phyloP scores from a whole-genome alignment of 2,113 vertebrate species.

The Chaetorhynchus papuensis region DNA sequence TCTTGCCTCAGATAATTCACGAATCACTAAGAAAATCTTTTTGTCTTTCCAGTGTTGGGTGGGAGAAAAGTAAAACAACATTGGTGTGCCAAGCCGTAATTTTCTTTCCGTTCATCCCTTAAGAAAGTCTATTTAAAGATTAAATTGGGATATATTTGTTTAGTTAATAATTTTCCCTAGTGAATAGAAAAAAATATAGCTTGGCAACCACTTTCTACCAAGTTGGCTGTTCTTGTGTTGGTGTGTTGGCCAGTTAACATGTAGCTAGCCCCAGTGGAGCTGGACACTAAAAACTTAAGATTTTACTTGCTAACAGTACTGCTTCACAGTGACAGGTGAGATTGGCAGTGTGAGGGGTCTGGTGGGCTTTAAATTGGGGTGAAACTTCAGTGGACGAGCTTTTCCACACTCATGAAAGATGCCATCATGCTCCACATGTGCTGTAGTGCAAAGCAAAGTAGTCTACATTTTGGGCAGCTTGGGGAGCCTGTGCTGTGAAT shows the following conservation, averaged over 20 bases:
- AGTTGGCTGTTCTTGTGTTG: not conserved
- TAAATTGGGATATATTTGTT: not conserved
- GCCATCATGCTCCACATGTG: rapidly evolving
- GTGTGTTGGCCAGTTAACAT: not conserved
- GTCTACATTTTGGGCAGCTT: not conserved
- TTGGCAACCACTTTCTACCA: not conserved
- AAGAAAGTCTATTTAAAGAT: slow-evolving; percentile 3
- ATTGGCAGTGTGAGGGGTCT: not conserved
- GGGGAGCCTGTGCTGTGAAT: not conserved
- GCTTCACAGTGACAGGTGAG: not conserved
- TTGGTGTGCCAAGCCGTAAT: not conserved
- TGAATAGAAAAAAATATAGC: not conserved
- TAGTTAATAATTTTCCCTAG: not conserved
- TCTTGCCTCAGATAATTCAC: not conserved
- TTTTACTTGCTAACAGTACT: not conserved
- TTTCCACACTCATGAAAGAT: not conserved
- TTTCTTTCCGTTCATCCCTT: not conserved
- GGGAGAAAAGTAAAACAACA: slow-evolving; percentile 1
- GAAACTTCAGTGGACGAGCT: not conserved
- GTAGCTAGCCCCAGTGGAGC: not conserved
- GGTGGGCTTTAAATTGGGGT: not conserved
- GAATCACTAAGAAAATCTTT: not conserved
- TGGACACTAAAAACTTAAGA: not conserved
- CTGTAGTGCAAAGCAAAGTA: not conserved
- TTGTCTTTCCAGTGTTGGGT: not conserved